Conservation (phyloP, 2,797 vertebrate genomes). For the Micrastur ruficollis region DNA sequence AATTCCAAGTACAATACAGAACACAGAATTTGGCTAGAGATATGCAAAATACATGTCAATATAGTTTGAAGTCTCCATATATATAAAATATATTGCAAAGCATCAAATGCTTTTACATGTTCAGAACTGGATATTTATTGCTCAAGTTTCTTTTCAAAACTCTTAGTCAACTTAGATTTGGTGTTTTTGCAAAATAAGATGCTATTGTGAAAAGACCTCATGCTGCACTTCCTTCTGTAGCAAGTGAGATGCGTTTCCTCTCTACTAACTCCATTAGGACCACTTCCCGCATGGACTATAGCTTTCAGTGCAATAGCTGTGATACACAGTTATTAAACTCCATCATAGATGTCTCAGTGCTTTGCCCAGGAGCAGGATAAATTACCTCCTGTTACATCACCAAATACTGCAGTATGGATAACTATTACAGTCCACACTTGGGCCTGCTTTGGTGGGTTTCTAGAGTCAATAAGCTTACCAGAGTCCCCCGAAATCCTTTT, state of each 20-base stretch:
- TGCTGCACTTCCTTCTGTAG: background rate
- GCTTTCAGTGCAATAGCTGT: background rate
- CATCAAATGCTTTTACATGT: background rate
- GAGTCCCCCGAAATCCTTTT: background rate
- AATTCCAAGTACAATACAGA: background rate
- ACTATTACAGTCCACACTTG: background rate
- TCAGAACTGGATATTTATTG: background rate
- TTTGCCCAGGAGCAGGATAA: background rate
- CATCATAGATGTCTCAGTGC: background rate
- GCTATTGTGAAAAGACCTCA: slow-evolving; percentile 18
- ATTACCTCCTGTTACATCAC: background rate
- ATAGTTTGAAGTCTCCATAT: background rate
- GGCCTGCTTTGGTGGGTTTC: background rate
- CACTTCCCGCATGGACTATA: background rate
- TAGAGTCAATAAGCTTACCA: background rate
- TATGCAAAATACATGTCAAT: background rate
- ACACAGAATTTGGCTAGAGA: background rate
- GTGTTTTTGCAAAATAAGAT: background rate
- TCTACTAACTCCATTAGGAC: background rate
- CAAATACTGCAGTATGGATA: background rate
- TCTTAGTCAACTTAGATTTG: background rate
- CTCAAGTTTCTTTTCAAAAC: background rate
- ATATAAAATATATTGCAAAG: background rate
- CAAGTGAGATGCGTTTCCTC: background rate
- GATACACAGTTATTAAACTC: background rate